Evolutionary conservation across 1,140 invertebrate species (phyloP).

Genomic region (Saccostrea cuccullata): DNA sequence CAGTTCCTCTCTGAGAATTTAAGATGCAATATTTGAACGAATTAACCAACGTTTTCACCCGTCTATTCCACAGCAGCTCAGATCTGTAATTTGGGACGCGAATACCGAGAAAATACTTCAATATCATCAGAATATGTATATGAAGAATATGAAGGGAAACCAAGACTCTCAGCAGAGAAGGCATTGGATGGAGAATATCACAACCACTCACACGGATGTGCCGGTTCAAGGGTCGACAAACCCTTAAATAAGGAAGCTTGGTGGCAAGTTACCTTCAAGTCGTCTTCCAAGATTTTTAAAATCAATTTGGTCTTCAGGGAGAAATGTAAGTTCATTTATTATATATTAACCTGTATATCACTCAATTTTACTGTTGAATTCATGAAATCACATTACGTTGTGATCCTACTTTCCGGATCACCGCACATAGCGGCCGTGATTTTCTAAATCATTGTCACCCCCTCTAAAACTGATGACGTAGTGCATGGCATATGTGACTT

Average conservation of each 20-base stretch:
- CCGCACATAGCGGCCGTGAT: too few relatives aligned
- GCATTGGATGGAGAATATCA: background rate
- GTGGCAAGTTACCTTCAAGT: conserved; percentile 12
- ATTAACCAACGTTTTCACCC: too few relatives aligned
- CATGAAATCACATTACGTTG: too few relatives aligned
- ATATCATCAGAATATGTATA: background rate
- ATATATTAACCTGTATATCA: too few relatives aligned
- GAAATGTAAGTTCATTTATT: background rate
- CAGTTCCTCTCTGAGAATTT: too few relatives aligned
- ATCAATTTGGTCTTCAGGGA: conserved; percentile 4
- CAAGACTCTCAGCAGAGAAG: background rate
- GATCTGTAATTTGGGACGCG: background rate
- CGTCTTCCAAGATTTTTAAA: background rate
- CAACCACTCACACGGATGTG: background rate
- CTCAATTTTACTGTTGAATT: too few relatives aligned
- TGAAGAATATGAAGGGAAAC: background rate
- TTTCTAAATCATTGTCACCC: too few relatives aligned
- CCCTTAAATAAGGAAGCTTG: background rate
- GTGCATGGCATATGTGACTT: too few relatives aligned
- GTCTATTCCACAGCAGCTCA: background rate
- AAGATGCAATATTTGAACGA: too few relatives aligned
- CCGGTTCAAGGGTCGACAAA: background rate
- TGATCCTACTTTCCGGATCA: too few relatives aligned
- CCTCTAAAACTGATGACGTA: too few relatives aligned
- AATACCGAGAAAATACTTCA: background rate